These are phyloP conservation scores for Coptotermes formosanus DNA, from an alignment of 1,140 invertebrate genomes.

Conservation along the genomic window DNA sequence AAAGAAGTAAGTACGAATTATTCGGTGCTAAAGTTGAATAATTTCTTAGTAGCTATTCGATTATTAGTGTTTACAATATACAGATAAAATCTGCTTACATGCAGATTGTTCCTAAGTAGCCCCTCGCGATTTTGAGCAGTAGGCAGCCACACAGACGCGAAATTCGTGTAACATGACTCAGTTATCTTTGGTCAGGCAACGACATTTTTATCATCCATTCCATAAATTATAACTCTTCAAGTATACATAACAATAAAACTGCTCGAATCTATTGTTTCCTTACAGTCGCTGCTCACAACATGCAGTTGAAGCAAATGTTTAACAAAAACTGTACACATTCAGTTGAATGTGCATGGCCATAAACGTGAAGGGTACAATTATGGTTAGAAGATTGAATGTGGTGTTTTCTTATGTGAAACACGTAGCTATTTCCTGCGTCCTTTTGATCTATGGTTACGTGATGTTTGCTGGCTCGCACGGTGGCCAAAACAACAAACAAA, in stretches of 20 bases:
- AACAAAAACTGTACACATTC: not conserved
- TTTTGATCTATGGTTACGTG: conserved; percentile 11
- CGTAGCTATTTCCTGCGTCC: not conserved
- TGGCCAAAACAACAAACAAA: not conserved
- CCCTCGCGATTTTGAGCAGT: too few species aligned
- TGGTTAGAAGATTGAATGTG: not conserved
- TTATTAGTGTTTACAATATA: too few species aligned
- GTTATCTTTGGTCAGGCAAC: not conserved
- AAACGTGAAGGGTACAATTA: not conserved
- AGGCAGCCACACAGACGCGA: too few species aligned
- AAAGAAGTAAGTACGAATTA: too few species aligned
- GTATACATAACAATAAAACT: not conserved
- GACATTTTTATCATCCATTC: not conserved
- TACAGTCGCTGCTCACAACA: not conserved
- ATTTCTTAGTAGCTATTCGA: too few species aligned
- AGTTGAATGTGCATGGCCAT: not conserved
- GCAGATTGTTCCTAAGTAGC: too few species aligned
- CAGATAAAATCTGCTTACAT: too few species aligned
- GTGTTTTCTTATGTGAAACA: not conserved
- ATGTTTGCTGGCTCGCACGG: not conserved
- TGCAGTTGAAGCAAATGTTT: not conserved
- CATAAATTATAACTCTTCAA: not conserved
- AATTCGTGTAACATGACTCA: not conserved
- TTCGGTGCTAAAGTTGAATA: too few species aligned
- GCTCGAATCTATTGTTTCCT: not conserved